phyloP scores from a whole-genome alignment of 2,797 vertebrate species.

The Momotus momota region DNA sequence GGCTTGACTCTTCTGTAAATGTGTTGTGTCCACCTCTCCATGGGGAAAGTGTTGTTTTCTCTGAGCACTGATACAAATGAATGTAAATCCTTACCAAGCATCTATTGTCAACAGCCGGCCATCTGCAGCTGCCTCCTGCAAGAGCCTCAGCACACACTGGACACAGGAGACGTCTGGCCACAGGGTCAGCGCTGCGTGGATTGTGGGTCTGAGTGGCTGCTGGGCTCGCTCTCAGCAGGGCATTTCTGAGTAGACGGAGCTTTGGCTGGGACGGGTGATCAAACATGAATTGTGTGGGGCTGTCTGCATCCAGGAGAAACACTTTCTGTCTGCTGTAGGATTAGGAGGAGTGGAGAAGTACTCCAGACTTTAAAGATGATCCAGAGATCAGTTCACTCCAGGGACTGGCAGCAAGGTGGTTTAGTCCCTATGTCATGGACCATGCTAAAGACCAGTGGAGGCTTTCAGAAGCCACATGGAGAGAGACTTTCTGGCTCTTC shows the following conservation, averaged over 20 bases:
- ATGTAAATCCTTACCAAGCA: background rate
- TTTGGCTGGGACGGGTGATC: background rate
- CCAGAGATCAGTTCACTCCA: background rate
- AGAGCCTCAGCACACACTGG: background rate
- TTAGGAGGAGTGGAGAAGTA: background rate
- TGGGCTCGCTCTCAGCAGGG: background rate
- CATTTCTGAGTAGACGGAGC: background rate
- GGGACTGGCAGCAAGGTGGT: background rate
- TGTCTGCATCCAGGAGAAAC: background rate
- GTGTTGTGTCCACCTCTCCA: background rate
- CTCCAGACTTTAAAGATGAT: background rate
- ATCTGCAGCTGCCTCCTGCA: fast-evolving
- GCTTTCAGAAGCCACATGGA: background rate
- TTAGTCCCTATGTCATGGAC: background rate
- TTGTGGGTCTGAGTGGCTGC: background rate
- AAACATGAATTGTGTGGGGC: fast-evolving
- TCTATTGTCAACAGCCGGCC: background rate
- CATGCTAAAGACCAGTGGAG: background rate
- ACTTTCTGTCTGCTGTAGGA: background rate
- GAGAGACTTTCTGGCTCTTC: background rate
- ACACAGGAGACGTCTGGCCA: background rate
- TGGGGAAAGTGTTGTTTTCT: background rate
- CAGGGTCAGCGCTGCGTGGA: fast-evolving
- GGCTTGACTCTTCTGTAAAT: background rate
- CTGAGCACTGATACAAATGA: background rate